These are phyloP conservation scores for Botrylloides violaceus DNA, from an alignment of 23 tunicate genomes.

Conservation along the genomic window DNA sequence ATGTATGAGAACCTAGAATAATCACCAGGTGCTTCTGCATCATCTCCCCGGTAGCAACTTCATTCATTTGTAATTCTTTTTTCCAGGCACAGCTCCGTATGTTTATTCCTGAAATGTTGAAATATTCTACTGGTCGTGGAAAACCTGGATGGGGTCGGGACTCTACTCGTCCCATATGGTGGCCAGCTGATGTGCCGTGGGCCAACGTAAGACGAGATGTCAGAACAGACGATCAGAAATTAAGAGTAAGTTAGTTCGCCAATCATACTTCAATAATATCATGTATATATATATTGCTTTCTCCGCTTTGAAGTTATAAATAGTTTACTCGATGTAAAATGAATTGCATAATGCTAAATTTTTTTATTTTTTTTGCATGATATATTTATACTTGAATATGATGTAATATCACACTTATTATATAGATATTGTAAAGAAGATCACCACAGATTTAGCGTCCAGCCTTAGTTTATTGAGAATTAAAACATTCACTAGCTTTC, in stretches of 20 bases:
- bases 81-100: conserved; percentile 96
- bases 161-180: conserved; percentile 72
- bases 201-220: conserved; percentile 78
- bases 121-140: conserved; percentile 74
- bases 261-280: neutral
- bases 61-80: too few species aligned
- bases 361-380: neutral
- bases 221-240: conserved; percentile 49
- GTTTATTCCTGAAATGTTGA: conserved; percentile 94
- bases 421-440: too few species aligned
- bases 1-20: too few species aligned
- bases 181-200: conserved; percentile 97
- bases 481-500: too few species aligned
- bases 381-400: too few species aligned
- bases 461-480: too few species aligned
- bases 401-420: too few species aligned
- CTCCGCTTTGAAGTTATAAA: too few species aligned
- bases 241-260: conserved; percentile 19
- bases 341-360: neutral
- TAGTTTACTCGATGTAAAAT: neutral
- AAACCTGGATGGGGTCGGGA: conserved; percentile 92
- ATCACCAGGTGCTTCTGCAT: too few species aligned
- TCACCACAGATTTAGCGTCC: too few species aligned
- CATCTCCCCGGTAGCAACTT: too few species aligned
- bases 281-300: too few species aligned